Conservation (phyloP, 2,797 vertebrate genomes). For the Sebastes baramenuke region DNA sequence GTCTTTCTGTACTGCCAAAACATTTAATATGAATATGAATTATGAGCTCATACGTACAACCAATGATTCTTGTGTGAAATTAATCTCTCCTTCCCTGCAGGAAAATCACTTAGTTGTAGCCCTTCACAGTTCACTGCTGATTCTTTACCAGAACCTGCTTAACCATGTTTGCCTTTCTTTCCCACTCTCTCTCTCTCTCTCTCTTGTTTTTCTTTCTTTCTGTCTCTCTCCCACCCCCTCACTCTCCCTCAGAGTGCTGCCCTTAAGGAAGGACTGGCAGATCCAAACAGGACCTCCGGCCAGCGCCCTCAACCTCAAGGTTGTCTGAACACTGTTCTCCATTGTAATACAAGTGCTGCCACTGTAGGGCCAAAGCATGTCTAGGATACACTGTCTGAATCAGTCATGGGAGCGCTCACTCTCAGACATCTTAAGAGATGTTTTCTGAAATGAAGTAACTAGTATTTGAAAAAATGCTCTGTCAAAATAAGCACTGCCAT, state of each 20-base stretch:
- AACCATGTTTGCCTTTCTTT: background rate
- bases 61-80: too few relatives aligned
- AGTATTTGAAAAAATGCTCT: background rate
- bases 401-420: background rate
- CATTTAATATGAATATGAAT: too few relatives aligned
- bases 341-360: constrained; percentile 87
- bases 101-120: background rate
- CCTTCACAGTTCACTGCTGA: constrained; percentile 12
- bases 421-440: background rate
- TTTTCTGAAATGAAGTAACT: constrained; percentile 58
- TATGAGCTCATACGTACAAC: too few relatives aligned
- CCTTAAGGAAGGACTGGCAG: constrained; percentile 87
- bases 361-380: constrained; percentile 88
- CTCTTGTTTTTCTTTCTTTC: background rate
- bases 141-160: background rate
- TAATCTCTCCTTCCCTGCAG: too few relatives aligned
- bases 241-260: constrained; percentile 83
- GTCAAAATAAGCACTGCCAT: constrained; percentile 21
- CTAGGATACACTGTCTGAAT: constrained; percentile 78
- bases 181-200: background rate
- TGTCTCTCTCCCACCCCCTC: background rate
- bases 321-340: constrained; percentile 94
- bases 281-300: constrained; percentile 90
- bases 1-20: too few relatives aligned
- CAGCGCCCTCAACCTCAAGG: constrained; percentile 96